A percentile compares a stretch with the other conserved stretches of the same genome.
Evolutionary conservation across 2,888 invertebrate species (phyloP).

Genomic region (Lagria hirta): DNA sequence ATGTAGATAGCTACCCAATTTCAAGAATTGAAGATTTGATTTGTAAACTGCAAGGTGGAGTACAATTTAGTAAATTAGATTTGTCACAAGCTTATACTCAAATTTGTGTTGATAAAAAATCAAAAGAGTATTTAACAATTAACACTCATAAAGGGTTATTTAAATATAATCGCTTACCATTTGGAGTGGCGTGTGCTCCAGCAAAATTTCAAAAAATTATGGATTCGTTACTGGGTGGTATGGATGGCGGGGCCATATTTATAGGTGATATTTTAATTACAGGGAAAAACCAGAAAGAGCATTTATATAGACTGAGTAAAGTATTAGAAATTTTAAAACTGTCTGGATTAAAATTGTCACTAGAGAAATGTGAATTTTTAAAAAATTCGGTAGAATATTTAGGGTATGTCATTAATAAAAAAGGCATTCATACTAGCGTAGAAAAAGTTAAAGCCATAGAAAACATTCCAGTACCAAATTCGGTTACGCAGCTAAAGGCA

Average conservation of each 20-base stretch:
- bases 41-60: not conserved
- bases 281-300: slow-evolving; percentile 13
- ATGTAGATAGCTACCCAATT: slow-evolving; percentile 2
- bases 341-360: slow-evolving; percentile 24
- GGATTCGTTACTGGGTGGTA: slow-evolving; percentile 34
- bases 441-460: slow-evolving; percentile 34
- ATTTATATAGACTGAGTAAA: slow-evolving; percentile 16
- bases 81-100: slow-evolving; percentile 15
- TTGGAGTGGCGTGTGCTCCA: slow-evolving; percentile 33
- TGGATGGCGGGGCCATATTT: slow-evolving; percentile 28
- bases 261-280: slow-evolving; percentile 35
- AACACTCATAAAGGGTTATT: slow-evolving; percentile 26
- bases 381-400: slow-evolving; percentile 32
- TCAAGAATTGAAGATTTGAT: slow-evolving; percentile 8
- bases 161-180: slow-evolving; percentile 19
- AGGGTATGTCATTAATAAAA: slow-evolving; percentile 32
- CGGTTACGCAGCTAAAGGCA: slow-evolving; percentile 31
- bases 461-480: slow-evolving; percentile 28
- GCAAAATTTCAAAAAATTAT: slow-evolving; percentile 40
- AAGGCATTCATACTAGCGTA: slow-evolving; percentile 32
- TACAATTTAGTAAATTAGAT: slow-evolving; percentile 3
- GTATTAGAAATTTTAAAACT: slow-evolving; percentile 28
- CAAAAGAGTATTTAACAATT: slow-evolving; percentile 22
- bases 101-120: slow-evolving; percentile 19
- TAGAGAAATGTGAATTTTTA: slow-evolving; percentile 36